Percentiles rank a stretch among this genome's conserved stretches.
Conservation (phyloP, 2,797 vertebrate species). For the Tapirus indicus region DNA sequence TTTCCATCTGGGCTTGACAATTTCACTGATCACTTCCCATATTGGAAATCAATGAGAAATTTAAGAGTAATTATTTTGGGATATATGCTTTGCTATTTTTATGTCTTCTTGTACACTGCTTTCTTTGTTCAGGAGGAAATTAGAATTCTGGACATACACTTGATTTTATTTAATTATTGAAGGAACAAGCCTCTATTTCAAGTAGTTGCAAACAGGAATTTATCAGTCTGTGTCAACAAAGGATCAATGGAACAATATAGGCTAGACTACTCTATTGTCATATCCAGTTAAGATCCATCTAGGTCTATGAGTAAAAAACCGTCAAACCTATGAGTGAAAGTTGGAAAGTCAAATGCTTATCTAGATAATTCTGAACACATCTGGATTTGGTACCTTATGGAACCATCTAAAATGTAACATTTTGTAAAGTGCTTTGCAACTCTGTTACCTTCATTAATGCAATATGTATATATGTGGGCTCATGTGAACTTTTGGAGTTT, state of each 20-base stretch:
- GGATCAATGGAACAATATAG: not conserved
- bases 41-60: constrained; percentile 24
- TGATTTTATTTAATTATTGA: constrained; percentile 73
- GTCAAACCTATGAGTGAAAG: not conserved
- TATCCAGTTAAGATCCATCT: constrained; percentile 1
- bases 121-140: constrained; percentile 74
- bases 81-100: constrained; percentile 61
- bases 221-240: constrained; percentile 41
- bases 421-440: constrained; percentile 34
- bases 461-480: not conserved
- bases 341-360: not conserved
- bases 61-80: constrained; percentile 57
- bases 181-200: constrained; percentile 62
- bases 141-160: constrained; percentile 72
- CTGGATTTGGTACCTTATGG: not conserved
- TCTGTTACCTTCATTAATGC: not conserved
- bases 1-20: constrained; percentile 34
- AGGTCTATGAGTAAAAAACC: not conserved
- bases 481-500: constrained; percentile 32
- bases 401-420: not conserved
- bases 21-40: constrained; percentile 37
- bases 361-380: not conserved
- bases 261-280: not conserved
- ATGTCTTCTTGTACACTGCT: constrained; percentile 35
- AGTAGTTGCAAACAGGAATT: constrained; percentile 42